Conservation (phyloP, 2,797 vertebrate genomes). For the Anniella stebbinsi region DNA sequence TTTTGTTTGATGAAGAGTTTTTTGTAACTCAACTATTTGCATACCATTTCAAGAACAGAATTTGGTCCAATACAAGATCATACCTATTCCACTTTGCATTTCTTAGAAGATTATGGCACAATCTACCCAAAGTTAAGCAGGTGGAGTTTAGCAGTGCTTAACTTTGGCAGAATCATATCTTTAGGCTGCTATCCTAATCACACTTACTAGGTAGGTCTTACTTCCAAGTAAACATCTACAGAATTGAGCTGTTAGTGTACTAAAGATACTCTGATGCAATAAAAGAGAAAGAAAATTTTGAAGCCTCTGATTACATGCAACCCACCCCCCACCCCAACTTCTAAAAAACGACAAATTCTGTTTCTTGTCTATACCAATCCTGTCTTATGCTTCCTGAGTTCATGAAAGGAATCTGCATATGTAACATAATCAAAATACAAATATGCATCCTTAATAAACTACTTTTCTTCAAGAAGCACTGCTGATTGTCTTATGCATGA, state of each 20-base stretch:
- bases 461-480: conserved; percentile 44
- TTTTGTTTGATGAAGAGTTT: neutral
- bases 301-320: conserved; percentile 34
- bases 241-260: neutral
- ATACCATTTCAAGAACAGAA: neutral
- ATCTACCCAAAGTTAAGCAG: neutral
- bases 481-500: conserved; percentile 44
- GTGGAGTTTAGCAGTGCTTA: neutral
- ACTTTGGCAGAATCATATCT: neutral
- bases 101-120: neutral
- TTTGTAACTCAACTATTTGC: neutral
- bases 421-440: conserved; percentile 47
- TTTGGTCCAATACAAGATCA: neutral
- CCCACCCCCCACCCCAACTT: neutral
- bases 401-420: conserved; percentile 36
- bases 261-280: conserved; percentile 30
- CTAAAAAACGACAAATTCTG: neutral
- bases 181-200: neutral
- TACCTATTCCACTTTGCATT: neutral
- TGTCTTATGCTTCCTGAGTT: conserved; percentile 4
- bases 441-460: conserved; percentile 47
- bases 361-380: neutral
- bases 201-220: neutral
- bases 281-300: conserved; percentile 6
- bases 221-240: neutral